Evolutionary conservation across 2,888 invertebrate species (phyloP).

Genomic region (Campoplex capitator): DNA sequence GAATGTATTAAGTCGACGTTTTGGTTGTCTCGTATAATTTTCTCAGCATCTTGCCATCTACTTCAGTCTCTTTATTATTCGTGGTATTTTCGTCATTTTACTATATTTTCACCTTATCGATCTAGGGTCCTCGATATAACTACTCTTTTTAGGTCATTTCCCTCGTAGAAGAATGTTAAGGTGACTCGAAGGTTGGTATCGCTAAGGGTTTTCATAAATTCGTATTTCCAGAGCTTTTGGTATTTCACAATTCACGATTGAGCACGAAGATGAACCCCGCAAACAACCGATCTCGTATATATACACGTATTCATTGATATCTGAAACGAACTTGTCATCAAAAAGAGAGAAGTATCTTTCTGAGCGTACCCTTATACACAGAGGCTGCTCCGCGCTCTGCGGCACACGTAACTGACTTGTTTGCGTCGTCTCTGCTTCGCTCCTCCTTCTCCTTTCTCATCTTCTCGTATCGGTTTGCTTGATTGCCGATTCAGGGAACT

Average conservation of each 20-base stretch:
- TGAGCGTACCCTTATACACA: constrained; percentile 8
- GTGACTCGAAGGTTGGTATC: constrained; percentile 2
- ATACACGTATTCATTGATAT: not conserved
- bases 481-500: constrained; percentile 66
- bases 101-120: not conserved
- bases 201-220: constrained; percentile 10
- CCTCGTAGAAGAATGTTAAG: not conserved
- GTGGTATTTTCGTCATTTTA: not conserved
- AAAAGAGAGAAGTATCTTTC: constrained; percentile 3
- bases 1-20: constrained; percentile 33
- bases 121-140: not conserved
- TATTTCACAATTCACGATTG: constrained; percentile 14
- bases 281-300: not conserved
- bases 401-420: constrained; percentile 62
- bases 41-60: not conserved
- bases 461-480: constrained; percentile 54
- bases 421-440: constrained; percentile 43
- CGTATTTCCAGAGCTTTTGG: not conserved
- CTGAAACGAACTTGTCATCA: not conserved
- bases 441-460: constrained; percentile 4
- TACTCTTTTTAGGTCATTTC: not conserved
- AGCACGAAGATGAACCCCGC: not conserved
- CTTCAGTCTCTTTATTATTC: constrained; percentile 19
- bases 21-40: not conserved
- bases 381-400: constrained; percentile 33